Evolutionary conservation across 2,888 invertebrate genomes (phyloP).

Genomic region (Lithophane socia): DNA sequence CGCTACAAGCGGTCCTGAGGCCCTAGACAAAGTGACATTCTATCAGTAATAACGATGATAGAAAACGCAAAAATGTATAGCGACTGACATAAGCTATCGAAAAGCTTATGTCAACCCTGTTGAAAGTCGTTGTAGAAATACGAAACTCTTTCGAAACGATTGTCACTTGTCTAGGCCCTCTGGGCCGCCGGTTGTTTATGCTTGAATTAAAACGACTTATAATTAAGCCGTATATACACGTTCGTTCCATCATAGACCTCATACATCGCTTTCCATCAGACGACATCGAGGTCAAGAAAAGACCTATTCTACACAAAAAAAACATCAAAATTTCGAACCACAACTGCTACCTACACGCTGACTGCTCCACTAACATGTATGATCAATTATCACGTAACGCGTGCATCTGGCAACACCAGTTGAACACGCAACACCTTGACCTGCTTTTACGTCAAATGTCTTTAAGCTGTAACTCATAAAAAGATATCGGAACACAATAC

Average conservation of each 20-base stretch:
- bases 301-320: neutral
- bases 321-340: neutral
- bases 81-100: too few relatives aligned
- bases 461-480: slow-evolving; percentile 29
- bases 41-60: too few relatives aligned
- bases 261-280: neutral
- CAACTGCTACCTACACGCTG: neutral
- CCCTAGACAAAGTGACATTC: too few relatives aligned
- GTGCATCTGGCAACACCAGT: slow-evolving; percentile 35
- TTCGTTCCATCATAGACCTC: neutral
- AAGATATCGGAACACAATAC: slow-evolving; percentile 47
- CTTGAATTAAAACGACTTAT: neutral
- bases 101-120: too few relatives aligned
- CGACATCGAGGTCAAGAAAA: neutral
- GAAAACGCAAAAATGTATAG: too few relatives aligned
- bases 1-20: neutral
- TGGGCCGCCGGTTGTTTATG: neutral
- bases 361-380: slow-evolving; percentile 14
- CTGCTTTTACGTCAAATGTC: slow-evolving; percentile 41
- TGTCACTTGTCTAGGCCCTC: too few relatives aligned
- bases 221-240: neutral
- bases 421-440: slow-evolving; percentile 52
- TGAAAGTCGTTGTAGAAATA: too few relatives aligned
- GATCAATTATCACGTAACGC: slow-evolving; percentile 36
- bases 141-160: too few relatives aligned